Percentiles rank a stretch among this genome's conserved stretches.
These are phyloP conservation scores for Malacoraja senta DNA, from an alignment of 2,797 vertebrate genomes.

Conservation along the genomic window DNA sequence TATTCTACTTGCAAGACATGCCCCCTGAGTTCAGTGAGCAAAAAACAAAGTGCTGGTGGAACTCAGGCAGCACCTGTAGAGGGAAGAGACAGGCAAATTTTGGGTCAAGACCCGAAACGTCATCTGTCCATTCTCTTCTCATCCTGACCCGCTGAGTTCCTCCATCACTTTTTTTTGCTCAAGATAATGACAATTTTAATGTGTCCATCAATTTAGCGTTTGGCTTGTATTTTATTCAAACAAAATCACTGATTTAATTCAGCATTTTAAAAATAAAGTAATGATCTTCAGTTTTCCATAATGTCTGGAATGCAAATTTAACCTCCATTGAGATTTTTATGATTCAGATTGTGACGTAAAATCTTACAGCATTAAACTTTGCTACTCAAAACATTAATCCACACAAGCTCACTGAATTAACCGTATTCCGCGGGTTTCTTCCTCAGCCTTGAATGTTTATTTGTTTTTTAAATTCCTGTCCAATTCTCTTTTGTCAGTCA, in stretches of 20 bases:
- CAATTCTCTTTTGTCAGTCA: neutral
- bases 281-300: neutral
- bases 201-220: neutral
- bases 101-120: too few relatives aligned
- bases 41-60: too few relatives aligned
- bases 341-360: neutral
- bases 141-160: too few relatives aligned
- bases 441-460: neutral
- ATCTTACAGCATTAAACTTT: neutral
- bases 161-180: too few relatives aligned
- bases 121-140: too few relatives aligned
- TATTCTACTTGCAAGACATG: slow-evolving; percentile 27
- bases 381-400: neutral
- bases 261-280: neutral
- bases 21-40: too few relatives aligned
- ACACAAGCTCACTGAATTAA: neutral
- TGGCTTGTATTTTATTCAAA: slow-evolving; percentile 38
- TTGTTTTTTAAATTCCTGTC: neutral
- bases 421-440: neutral
- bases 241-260: slow-evolving; percentile 20
- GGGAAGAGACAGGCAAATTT: too few relatives aligned
- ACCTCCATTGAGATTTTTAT: neutral
- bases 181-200: too few relatives aligned
- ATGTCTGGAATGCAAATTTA: neutral
- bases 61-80: too few relatives aligned